A percentile compares a stretch with the other conserved stretches of the same genome.
These are phyloP conservation scores for Cichladusa arquata DNA, from an alignment of 2,113 vertebrate species.

Conservation along the genomic window DNA sequence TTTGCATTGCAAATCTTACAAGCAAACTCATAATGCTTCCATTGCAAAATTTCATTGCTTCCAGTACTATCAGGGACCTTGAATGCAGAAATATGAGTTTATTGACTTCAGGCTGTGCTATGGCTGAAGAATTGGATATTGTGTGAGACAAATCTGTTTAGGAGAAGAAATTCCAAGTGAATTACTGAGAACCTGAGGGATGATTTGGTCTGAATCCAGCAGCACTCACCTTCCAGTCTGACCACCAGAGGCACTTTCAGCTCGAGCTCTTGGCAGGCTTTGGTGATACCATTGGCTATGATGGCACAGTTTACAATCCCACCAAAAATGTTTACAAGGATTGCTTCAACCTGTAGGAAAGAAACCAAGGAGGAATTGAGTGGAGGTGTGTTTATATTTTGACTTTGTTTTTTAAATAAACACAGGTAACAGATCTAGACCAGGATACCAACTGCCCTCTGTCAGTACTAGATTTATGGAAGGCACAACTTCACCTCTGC, in stretches of 20 bases:
- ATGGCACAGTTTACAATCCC: constrained; percentile 98
- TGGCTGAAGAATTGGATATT: neutral
- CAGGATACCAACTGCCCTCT: neutral
- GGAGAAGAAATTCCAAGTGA: neutral
- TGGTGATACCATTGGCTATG: constrained; percentile 96
- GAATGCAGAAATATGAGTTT: neutral
- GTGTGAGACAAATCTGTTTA: neutral
- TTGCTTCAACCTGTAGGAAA: constrained; percentile 88
- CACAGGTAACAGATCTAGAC: neutral
- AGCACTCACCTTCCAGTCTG: constrained; percentile 89
- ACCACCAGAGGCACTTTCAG: constrained; percentile 95
- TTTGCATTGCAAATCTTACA: constrained; percentile 38
- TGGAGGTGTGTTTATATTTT: rapidly evolving
- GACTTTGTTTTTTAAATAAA: neutral
- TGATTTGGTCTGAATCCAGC: neutral
- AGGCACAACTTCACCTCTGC: neutral
- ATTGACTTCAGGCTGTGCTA: neutral
- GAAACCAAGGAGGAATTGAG: neutral
- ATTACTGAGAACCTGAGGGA: neutral
- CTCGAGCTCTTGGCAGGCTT: constrained; percentile 91
- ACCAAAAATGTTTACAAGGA: constrained; percentile 97
- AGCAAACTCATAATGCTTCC: neutral
- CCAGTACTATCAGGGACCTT: neutral
- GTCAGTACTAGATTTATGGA: neutral
- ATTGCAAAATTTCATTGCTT: neutral